Evolutionary conservation across 2,113 vertebrate genomes (phyloP), one percentile per base, ranked within the genome.

Genomic region (Talpa occidentalis): DNA sequence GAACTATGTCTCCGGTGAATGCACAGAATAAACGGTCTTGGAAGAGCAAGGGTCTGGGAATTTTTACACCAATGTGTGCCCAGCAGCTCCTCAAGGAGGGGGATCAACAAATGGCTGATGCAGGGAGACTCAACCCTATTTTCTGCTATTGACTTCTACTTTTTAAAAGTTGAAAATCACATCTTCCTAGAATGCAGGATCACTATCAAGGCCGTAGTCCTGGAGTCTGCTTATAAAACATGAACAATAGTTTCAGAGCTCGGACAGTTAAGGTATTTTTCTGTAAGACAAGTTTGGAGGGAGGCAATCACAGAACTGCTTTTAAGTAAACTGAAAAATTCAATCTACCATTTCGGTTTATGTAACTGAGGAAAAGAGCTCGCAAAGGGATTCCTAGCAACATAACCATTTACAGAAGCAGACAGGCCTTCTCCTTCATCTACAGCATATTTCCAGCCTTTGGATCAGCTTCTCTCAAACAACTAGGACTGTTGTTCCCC

Each of bases 1-100:
- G 0, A 35, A 22, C 1, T 7, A 15, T 1, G 16, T 2, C 24
- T 56, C 2, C 7, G 5, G 6, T 3, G 28, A 73, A n/a, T 4
- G 72, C 16, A 49, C 15, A 76, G 64, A 81, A 72, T 10, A 42
- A 47, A 49, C 69, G 5, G 21, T 22, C 62, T 32, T 6, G 0
- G 5, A 54, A 52, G 16, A 52, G 49, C 47, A 21, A 16, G 32
- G 32, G 12, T 19, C 42, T 42, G 69, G 19, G 30, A 40, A 21
- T 44, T 24, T 16, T 28, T 40, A 37, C 3, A 21, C 40, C 49
- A 21, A 77, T 40, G 56, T 10, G 3, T 64, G 28, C 54, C 32
- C 6, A n/a, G 81, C 17, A 19, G 72, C 42, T n/a, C 35, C 37
- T 16, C 6, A 17, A 44, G 40, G 35, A 21, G 17, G 16, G 21